phyloP scores from a whole-genome alignment of 2,113 vertebrate species.

The Mionectes macconnelli region DNA sequence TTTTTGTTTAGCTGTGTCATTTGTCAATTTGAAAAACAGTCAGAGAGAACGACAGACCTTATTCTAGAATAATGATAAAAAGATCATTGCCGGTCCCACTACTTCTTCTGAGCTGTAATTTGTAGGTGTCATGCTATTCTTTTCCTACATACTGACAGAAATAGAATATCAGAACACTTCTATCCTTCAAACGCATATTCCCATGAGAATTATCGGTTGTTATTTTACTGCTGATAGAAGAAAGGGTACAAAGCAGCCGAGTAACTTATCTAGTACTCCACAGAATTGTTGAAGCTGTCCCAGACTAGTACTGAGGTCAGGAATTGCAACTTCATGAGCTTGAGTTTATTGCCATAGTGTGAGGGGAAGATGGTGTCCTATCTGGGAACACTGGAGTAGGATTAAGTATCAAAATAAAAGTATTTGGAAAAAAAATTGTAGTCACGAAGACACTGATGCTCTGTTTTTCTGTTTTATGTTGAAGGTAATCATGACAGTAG shows the following conservation, averaged over 20 bases:
- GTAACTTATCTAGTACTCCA: background rate
- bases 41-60: background rate
- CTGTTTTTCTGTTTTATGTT: slow-evolving; percentile 15
- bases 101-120: background rate
- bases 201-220: background rate
- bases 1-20: background rate
- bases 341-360: background rate
- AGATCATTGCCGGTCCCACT: background rate
- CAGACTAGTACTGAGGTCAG: background rate
- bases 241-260: background rate
- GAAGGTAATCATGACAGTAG: slow-evolving; percentile 85
- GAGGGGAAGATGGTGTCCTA: background rate
- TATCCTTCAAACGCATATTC: background rate
- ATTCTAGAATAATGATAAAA: background rate
- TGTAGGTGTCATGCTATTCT: background rate
- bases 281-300: background rate
- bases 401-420: background rate
- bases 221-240: background rate
- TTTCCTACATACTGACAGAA: background rate
- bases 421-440: background rate
- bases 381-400: background rate
- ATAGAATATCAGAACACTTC: background rate
- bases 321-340: background rate
- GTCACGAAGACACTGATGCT: background rate
- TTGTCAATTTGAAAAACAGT: background rate